Percentiles rank a stretch among this genome's conserved stretches.
These are phyloP conservation scores for Rhagonycha fulva DNA, from an alignment of 2,888 invertebrate genomes.

Conservation along the genomic window DNA sequence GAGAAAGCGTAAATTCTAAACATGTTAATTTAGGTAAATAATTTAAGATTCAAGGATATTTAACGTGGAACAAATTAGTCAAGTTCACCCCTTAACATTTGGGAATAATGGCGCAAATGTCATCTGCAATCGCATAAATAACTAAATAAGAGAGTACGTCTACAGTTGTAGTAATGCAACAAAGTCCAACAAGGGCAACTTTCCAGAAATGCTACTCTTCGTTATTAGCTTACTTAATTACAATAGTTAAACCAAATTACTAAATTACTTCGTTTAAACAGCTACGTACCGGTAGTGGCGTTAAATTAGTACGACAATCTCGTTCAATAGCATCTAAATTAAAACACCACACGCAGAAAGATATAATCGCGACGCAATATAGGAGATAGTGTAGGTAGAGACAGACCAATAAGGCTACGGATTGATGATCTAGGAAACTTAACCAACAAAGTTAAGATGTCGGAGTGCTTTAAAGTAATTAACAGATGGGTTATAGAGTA, in stretches of 20 bases:
- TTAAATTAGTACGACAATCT: slow-evolving; percentile 31
- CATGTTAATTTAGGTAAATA: slow-evolving; percentile 2
- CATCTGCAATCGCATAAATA: slow-evolving; percentile 41
- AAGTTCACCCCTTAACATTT: slow-evolving; percentile 39
- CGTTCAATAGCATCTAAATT: slow-evolving; percentile 21
- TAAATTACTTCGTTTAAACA: slow-evolving; percentile 28
- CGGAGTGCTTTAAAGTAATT: slow-evolving; percentile 40
- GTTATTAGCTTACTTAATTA: slow-evolving; percentile 36
- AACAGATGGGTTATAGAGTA: slow-evolving; percentile 41
- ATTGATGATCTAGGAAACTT: slow-evolving; percentile 34
- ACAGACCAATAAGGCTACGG: slow-evolving; percentile 22
- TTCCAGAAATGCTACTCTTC: slow-evolving; percentile 27
- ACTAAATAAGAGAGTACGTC: slow-evolving; percentile 36
- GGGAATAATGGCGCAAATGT: slow-evolving; percentile 39
- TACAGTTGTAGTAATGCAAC: slow-evolving; percentile 29
- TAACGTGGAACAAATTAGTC: slow-evolving; percentile 40
- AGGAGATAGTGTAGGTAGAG: slow-evolving; percentile 15
- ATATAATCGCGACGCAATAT: slow-evolving; percentile 20
- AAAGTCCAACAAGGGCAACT: slow-evolving; percentile 22
- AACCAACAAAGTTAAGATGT: slow-evolving; percentile 35
- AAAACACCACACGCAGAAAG: slow-evolving; percentile 14
- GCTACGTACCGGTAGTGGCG: slow-evolving; percentile 23
- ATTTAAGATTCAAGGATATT: slow-evolving; percentile 23
- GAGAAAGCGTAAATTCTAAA: neutral
- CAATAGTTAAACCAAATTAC: slow-evolving; percentile 33